Percentiles rank a stretch among this genome's conserved stretches.
Conservation (phyloP, 2,888 invertebrate genomes). For the Ochropacha duplaris region DNA sequence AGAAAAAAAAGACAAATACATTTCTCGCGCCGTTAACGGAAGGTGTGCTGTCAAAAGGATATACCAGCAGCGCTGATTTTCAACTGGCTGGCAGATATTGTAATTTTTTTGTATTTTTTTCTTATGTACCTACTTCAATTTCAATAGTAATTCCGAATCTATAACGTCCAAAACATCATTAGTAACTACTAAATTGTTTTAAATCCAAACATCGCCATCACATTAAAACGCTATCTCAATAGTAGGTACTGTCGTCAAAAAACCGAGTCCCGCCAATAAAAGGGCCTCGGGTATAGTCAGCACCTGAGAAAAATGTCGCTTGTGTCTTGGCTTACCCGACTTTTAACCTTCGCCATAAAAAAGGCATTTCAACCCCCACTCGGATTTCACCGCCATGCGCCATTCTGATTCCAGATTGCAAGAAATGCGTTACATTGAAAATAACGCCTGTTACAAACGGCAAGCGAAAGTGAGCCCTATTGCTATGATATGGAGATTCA, state of each 20-base stretch:
- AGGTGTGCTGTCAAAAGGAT: too few relatives aligned
- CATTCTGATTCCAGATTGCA: slow-evolving; percentile 59
- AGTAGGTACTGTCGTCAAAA: not conserved
- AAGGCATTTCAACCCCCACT: slow-evolving; percentile 47
- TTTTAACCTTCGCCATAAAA: slow-evolving; percentile 52
- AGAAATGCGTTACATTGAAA: slow-evolving; percentile 54
- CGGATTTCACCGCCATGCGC: slow-evolving; percentile 45
- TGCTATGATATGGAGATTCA: not conserved
- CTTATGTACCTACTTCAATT: too few relatives aligned
- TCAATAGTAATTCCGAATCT: not conserved
- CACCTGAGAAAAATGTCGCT: not conserved
- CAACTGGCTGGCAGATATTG: too few relatives aligned
- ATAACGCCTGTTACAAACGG: not conserved
- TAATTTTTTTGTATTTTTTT: too few relatives aligned
- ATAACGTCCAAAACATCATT: not conserved
- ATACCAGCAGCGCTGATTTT: too few relatives aligned
- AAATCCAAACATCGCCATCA: not conserved
- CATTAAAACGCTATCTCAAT: not conserved
- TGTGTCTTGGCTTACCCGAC: slow-evolving; percentile 32
- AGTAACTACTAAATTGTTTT: not conserved
- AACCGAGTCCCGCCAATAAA: not conserved
- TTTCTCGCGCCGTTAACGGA: too few relatives aligned
- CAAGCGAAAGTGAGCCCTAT: not conserved
- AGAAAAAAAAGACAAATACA: too few relatives aligned
- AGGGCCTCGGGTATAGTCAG: not conserved